Percentiles rank a stretch among this genome's conserved stretches.
Evolutionary conservation across 2,797 vertebrate species (phyloP).

Genomic region (Vireo griseus): DNA sequence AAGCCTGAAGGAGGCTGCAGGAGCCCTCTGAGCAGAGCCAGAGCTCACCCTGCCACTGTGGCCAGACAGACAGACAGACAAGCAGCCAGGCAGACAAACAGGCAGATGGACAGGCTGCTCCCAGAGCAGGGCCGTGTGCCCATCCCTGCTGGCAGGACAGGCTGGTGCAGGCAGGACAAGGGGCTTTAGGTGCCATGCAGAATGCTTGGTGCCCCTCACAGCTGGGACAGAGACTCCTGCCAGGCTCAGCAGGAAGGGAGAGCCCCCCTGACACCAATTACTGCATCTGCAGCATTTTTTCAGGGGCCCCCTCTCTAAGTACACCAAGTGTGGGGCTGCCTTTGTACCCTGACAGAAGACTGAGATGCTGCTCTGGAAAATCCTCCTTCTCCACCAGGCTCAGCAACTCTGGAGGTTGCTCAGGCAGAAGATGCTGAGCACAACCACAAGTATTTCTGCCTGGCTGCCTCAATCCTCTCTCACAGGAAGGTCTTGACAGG

Average conservation of each 20-base stretch:
- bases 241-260: neutral
- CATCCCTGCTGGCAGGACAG: too few species aligned
- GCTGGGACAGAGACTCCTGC: neutral
- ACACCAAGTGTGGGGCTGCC: neutral
- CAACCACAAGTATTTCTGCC: neutral
- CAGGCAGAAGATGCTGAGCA: neutral
- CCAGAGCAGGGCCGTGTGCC: neutral
- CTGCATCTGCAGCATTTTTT: neutral
- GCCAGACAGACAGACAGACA: neutral
- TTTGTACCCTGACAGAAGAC: neutral
- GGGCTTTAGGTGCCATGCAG: neutral
- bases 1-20: rapidly evolving
- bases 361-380: neutral
- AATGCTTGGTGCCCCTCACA: too few species aligned
- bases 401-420: rapidly evolving
- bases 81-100: neutral
- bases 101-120: neutral
- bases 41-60: rapidly evolving
- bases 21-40: rapidly evolving
- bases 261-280: neutral
- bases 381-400: neutral
- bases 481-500: neutral
- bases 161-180: neutral
- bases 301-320: neutral
- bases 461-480: neutral